Evolutionary conservation across 2,113 vertebrate genomes (phyloP).

Genomic region (Oreochromis aureus): DNA sequence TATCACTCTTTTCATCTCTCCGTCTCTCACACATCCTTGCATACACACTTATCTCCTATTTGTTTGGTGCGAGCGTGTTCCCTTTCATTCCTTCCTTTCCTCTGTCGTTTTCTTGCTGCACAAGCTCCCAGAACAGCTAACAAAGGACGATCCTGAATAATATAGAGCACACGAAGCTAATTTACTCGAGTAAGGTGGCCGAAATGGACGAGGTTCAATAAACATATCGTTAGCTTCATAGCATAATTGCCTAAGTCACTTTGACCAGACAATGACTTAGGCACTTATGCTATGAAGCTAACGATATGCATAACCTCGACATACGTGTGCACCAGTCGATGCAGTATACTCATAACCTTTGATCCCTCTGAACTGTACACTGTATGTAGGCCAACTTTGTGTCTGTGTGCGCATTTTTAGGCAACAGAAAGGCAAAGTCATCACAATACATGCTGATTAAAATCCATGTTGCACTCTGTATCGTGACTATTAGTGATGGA

Average conservation of each 20-base stretch:
- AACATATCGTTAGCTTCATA: too few relatives aligned
- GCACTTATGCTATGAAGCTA: too few relatives aligned
- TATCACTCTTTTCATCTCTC: conserved; percentile 68
- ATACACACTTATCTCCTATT: conserved; percentile 32
- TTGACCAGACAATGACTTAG: too few relatives aligned
- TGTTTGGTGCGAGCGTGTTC: background rate
- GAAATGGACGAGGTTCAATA: conserved; percentile 31
- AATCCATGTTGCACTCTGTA: conserved; percentile 19
- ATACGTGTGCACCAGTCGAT: conserved; percentile 26
- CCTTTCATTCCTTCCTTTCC: conserved; percentile 7
- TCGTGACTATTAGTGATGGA: conserved; percentile 13
- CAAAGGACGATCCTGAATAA: conserved; percentile 19
- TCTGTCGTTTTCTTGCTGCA: background rate
- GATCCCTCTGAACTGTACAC: conserved; percentile 17
- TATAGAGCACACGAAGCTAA: background rate
- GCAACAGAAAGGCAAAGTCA: conserved; percentile 38
- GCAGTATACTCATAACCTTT: conserved; percentile 30
- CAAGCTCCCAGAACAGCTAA: background rate
- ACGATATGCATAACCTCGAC: conserved; percentile 50
- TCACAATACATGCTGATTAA: conserved; percentile 50
- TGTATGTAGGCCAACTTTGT: background rate
- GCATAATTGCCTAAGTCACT: too few relatives aligned
- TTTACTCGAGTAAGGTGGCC: conserved; percentile 9
- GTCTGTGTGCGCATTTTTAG: conserved; percentile 11
- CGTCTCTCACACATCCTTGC: conserved; percentile 50